Base-by-base conservation (phyloP, 2,113 vertebrate species). In the Tamias sibiricus region DNA sequence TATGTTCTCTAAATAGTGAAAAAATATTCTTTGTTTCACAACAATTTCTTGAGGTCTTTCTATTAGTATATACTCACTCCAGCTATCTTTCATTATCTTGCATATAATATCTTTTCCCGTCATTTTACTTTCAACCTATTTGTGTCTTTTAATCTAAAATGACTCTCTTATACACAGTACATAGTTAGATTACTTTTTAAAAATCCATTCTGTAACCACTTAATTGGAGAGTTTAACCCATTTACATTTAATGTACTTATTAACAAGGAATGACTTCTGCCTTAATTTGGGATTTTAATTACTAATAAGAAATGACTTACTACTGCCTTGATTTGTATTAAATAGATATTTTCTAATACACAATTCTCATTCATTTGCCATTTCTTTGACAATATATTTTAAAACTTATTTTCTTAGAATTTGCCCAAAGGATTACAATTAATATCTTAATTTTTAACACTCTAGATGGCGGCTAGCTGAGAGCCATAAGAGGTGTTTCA, bases 201-300 rank as follows among this genome's bases (percentile, higher is more conserved):
- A 59, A 82, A 37, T 49, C 42, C 52, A 69, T 89, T 79, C 54
- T 64, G 37, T 62, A 28, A 77, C 54, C n/a, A 32, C 72, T 84
- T 9, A 64, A 54, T 84, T 72, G 32, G 62, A 66, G 59, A 37
- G 11, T 93, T 71, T 79, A 85, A 90, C 59, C 62, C 52, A 90
- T 87, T 93, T 93, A 90, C 24, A 80, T 90, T 90, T 93, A 93
- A 90, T 85, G 30, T 90, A 90, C 72, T 85, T 95, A 76, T 42
- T 95, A 68, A 52, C 77, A 93, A 83, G 22, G 52, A 72, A 42
- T 88, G 40, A 54, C 49, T 87, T 89, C 44, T 94, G 77, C 35
- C 13, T 57, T 22, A 57, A 57, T 57, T 57, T 22, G 54, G 20
- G 54, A 57, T 6, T 57, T 57, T 57, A 22, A 57, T 57, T 57